phyloP scores from a whole-genome alignment of 2,797 vertebrate species.

The Macropodus opercularis region DNA sequence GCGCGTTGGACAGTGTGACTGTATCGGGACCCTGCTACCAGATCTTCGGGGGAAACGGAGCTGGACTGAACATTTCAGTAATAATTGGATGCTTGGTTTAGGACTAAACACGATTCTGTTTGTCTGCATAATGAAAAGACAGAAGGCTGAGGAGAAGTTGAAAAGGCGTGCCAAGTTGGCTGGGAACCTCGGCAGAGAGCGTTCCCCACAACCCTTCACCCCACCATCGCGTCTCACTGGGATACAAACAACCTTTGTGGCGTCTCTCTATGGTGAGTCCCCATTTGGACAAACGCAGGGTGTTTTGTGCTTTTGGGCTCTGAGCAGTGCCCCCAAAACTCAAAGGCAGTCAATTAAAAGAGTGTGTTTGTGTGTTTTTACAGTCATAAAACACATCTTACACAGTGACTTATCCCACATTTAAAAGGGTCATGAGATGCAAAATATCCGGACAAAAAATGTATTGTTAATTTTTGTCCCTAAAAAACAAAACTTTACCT shows the following conservation, averaged over 20 bases:
- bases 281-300: slow-evolving; percentile 36
- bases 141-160: slow-evolving; percentile 37
- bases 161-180: slow-evolving; percentile 61
- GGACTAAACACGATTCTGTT: slow-evolving; percentile 20
- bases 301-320: slow-evolving; percentile 31
- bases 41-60: slow-evolving; percentile 2
- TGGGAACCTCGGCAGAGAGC: slow-evolving; percentile 67
- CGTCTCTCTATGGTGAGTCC: slow-evolving; percentile 22
- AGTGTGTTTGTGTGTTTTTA: not conserved
- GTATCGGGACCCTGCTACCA: not conserved
- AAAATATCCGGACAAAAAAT: not conserved
- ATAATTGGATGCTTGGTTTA: slow-evolving; percentile 18
- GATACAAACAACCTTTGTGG: slow-evolving; percentile 71
- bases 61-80: slow-evolving; percentile 6
- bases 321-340: not conserved
- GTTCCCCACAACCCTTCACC: slow-evolving; percentile 74
- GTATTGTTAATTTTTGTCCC: not conserved
- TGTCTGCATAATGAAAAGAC: slow-evolving; percentile 35
- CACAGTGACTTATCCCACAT: too few relatives aligned
- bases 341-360: slow-evolving; percentile 1
- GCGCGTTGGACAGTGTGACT: not conserved
- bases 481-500: too few relatives aligned
- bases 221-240: slow-evolving; percentile 32
- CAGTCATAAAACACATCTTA: not conserved
- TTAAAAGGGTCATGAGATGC: not conserved